phyloP scores from a whole-genome alignment of 2,797 vertebrate genomes.

The Decapterus maruadsi region DNA sequence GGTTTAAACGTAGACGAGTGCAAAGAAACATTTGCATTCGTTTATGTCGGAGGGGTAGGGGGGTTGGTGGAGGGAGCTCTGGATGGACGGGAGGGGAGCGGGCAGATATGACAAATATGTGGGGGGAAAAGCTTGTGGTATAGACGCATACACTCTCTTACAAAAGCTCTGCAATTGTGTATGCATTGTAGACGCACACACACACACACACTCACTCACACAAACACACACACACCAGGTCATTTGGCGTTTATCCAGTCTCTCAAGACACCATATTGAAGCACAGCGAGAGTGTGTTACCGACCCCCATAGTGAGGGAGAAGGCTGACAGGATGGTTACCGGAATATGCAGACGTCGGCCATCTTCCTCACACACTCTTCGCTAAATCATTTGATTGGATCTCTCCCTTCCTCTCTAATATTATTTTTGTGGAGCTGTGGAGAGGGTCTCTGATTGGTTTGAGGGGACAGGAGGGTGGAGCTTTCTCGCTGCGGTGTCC shows the following conservation, averaged over 20 bases:
- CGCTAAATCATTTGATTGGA: slow-evolving; percentile 1
- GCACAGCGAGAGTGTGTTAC: slow-evolving; percentile 70
- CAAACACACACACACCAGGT: slow-evolving; percentile 22
- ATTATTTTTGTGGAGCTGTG: slow-evolving; percentile 41
- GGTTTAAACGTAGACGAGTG: slow-evolving; percentile 8
- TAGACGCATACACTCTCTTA: slow-evolving; percentile 20
- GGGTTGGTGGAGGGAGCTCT: slow-evolving; percentile 38
- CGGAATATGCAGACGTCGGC: slow-evolving; percentile 46
- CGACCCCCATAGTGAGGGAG: slow-evolving; percentile 55
- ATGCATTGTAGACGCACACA: slow-evolving; percentile 15
- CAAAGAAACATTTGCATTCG: slow-evolving; percentile 27
- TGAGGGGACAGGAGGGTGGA: slow-evolving; percentile 65
- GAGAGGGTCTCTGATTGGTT: slow-evolving; percentile 69
- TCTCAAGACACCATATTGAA: slow-evolving; percentile 75
- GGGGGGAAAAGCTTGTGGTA: neutral
- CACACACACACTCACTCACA: neutral
- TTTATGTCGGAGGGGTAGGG: slow-evolving; percentile 1
- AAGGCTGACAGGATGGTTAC: slow-evolving; percentile 57
- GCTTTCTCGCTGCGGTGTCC: slow-evolving; percentile 61
- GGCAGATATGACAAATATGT: slow-evolving; percentile 10
- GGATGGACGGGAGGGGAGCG: slow-evolving; percentile 27
- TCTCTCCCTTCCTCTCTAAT: slow-evolving; percentile 4
- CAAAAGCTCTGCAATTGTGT: slow-evolving; percentile 28
- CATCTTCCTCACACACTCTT: slow-evolving; percentile 45
- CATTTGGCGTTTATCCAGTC: slow-evolving; percentile 49